Base-by-base conservation (phyloP, 2,113 vertebrate species). In the Apteryx mantelli region DNA sequence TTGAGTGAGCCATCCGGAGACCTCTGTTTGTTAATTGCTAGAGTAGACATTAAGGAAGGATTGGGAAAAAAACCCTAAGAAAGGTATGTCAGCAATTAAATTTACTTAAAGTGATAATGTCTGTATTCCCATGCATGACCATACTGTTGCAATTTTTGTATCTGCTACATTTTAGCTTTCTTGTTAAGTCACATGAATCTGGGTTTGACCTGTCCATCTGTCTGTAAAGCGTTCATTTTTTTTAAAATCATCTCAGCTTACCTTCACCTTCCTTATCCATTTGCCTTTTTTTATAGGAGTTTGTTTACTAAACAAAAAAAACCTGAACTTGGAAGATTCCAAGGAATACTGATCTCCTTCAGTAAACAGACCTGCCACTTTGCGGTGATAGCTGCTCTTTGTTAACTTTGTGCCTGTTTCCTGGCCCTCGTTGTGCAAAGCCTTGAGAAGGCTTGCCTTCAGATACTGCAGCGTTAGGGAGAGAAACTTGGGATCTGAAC, bases 11-110 rank as follows among this genome's bases (percentile, higher is more conserved):
- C 92, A 79, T 92, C 88, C 91, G 38, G 96, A 97, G 96, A 97
- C 90, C 91, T 94, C 91, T 93, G 70, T 94, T 97, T 97, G 95
- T 94, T 98, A 98, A 98, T 98, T 97, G 89, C 95, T 97, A 89
- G 94, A 96, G 94, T 96, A 97, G 96, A 91, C 88, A 95, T 91
- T 89, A 88, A 95, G 95, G 93, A 96, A 91, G 84, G 91, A 70
- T 78, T 94, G 89, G 48, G 89, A 36, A 75, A 42, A 42, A 77
- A 46, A 38, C 3, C 38, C 86, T 88, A 84, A 95, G 75, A 93
- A 96, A 97, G 71, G 88, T 96, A 92, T 73, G 95, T 96, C 86
- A 91, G 93, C 77, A 95, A 77, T 90, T 89, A 78, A 84, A 81
- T 84, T 84, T 82, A 92, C 44, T 97, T 90, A 38, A 38, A 86